Evolutionary conservation across 2,113 vertebrate species (phyloP).

Genomic region (Otocyon megalotis): DNA sequence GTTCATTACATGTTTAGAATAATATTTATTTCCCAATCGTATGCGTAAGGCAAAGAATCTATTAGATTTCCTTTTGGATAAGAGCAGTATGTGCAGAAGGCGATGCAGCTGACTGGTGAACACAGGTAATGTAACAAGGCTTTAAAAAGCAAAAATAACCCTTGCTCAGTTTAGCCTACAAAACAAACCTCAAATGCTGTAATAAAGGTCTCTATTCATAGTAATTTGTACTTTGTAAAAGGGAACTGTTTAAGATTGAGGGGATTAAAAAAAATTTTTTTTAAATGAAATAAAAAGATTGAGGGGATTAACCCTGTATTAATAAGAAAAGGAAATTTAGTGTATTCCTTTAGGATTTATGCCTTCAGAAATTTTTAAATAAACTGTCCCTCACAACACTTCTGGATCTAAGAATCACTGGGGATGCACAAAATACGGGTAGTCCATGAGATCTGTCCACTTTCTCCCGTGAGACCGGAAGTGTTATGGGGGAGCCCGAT

Average conservation of each 20-base stretch:
- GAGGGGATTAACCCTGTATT: neutral
- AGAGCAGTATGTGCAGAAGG: slow-evolving; percentile 49
- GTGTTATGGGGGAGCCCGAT: neutral
- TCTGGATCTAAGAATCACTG: slow-evolving; percentile 35
- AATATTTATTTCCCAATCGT: slow-evolving; percentile 53
- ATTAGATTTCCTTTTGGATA: slow-evolving; percentile 50
- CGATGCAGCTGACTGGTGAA: slow-evolving; percentile 12
- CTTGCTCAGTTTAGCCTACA: slow-evolving; percentile 62
- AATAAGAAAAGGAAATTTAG: slow-evolving; percentile 60
- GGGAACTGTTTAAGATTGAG: slow-evolving; percentile 57
- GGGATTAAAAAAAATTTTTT: slow-evolving; percentile 32
- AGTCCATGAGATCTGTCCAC: neutral
- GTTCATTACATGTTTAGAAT: neutral
- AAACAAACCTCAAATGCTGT: slow-evolving; percentile 69
- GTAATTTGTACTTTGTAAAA: slow-evolving; percentile 68
- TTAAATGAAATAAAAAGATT: neutral
- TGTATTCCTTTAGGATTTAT: slow-evolving; percentile 62
- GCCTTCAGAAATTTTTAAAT: slow-evolving; percentile 56
- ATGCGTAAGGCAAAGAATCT: slow-evolving; percentile 22
- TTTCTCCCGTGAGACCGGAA: neutral
- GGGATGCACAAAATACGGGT: neutral
- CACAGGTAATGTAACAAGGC: neutral
- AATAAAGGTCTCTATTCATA: slow-evolving; percentile 71
- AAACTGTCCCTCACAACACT: neutral
- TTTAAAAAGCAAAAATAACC: slow-evolving; percentile 68